Evolutionary conservation across 2,113 vertebrate species (phyloP), one percentile per base, ranked within the genome.

Genomic region (Centropus bengalensis): DNA sequence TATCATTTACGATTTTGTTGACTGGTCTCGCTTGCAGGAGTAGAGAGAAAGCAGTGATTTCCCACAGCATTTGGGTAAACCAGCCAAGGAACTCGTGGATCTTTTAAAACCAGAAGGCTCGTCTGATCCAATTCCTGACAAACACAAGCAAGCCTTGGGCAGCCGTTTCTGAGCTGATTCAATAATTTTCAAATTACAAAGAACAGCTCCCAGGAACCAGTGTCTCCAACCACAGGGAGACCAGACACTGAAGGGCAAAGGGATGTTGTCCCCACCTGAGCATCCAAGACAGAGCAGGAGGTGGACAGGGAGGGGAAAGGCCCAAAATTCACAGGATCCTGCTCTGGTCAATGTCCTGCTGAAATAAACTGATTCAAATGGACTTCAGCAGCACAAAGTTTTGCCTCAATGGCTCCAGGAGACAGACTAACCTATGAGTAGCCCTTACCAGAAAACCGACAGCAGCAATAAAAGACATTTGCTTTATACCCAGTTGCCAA

Each of bases 71-170:
- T 66, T 45, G 74, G 55, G 76, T 54, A 68, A 59, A 66, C 19
- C 89, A 89, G 75, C 87, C 94, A 68, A 79, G 75, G 87, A 85
- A 55, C 78, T 75, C 38, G 5, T 4, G 11, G 77, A 45, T 47
- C 7, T 38, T 56, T 88, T 62, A n/a, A 87, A 42, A 87, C 62
- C 87, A 92, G 89, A 93, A 94, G 91, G 82, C 76, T 85, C 6
- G 5, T 91, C 96, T 95, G 89, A 78, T 78, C 91, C 17, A 12
- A 21, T 78, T 86, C 95, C 94, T 88, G 81, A 44, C 87, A 82
- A 79, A 87, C 78, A 77, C 5, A 2, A 92, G 94, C 3, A 2
- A 94, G 63, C 81, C 86, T 56, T 9, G 38, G 83, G 81, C 91
- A 79, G 91, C 84, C 51, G 6, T 12, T 89, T 36, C 95, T 23